These are phyloP conservation scores for Gasterosteus nipponicus DNA, from an alignment of 2,113 vertebrate genomes.

Conservation along the genomic window DNA sequence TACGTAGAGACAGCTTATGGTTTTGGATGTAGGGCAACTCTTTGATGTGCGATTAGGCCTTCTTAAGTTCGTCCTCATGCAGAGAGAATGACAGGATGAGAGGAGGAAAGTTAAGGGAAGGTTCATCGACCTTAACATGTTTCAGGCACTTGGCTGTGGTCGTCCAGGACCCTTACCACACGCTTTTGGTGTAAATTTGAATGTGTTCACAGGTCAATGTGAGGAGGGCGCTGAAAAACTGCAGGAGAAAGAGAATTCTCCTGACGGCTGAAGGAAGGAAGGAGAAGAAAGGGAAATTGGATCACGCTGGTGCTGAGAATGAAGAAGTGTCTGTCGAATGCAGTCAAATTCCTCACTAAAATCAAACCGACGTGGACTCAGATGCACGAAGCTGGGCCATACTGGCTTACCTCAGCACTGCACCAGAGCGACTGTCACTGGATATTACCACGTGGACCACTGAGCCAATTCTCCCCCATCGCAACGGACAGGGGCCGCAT, in stretches of 20 bases:
- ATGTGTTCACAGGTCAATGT: background rate
- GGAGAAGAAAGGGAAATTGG: slow-evolving; percentile 9
- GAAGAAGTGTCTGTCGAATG: slow-evolving; percentile 25
- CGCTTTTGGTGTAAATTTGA: background rate
- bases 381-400: slow-evolving; percentile 44
- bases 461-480: slow-evolving; percentile 53
- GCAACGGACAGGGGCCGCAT: slow-evolving; percentile 46
- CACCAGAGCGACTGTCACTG: slow-evolving; percentile 73
- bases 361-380: slow-evolving; percentile 53
- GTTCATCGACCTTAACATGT: slow-evolving; percentile 41
- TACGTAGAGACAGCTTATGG: slow-evolving; percentile 48
- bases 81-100: slow-evolving; percentile 12
- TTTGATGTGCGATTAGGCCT: slow-evolving; percentile 67
- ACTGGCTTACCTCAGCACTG: slow-evolving; percentile 75
- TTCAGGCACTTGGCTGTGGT: slow-evolving; percentile 54
- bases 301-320: slow-evolving; percentile 26
- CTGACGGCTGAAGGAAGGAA: slow-evolving; percentile 6
- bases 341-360: slow-evolving; percentile 44
- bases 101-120: slow-evolving; percentile 17
- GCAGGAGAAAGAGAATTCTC: background rate
- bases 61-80: slow-evolving; percentile 35
- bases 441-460: slow-evolving; percentile 70
- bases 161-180: slow-evolving; percentile 17
- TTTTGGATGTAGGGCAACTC: slow-evolving; percentile 56
- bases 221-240: background rate